phyloP scores from a whole-genome alignment of 1,140 invertebrate species.

The Druon quercuslanigerum region DNA sequence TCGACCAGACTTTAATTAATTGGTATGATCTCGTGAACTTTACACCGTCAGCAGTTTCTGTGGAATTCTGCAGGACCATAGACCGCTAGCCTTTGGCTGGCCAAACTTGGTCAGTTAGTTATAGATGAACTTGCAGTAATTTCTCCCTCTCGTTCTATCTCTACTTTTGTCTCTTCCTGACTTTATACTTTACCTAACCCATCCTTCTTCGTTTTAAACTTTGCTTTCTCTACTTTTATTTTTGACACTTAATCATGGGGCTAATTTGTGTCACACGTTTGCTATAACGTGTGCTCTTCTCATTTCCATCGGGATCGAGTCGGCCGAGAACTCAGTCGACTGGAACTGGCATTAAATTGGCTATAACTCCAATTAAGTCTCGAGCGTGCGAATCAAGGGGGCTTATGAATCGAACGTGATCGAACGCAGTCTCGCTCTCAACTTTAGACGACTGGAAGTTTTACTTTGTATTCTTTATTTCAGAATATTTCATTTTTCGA shows the following conservation, averaged over 20 bases:
- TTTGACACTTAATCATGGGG: conserved; percentile 6
- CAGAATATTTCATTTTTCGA: too few species aligned
- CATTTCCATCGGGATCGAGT: conserved; percentile 26
- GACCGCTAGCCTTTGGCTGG: conserved; percentile 5
- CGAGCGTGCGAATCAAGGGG: conserved; percentile 22
- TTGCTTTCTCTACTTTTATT: neutral
- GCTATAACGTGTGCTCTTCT: conserved; percentile 15
- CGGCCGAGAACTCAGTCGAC: conserved; percentile 25
- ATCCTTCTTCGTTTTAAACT: neutral
- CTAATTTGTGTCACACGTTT: conserved; percentile 6
- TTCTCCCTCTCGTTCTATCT: neutral
- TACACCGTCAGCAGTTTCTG: conserved; percentile 10
- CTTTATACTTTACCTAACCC: neutral
- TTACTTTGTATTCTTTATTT: too few species aligned
- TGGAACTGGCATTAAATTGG: conserved; percentile 31
- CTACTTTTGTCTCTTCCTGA: neutral
- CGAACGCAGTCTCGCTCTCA: conserved; percentile 2
- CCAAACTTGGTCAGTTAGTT: conserved; percentile 24
- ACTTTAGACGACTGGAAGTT: neutral
- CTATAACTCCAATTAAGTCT: conserved; percentile 30
- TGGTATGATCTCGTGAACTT: conserved; percentile 22
- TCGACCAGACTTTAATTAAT: conserved; percentile 24
- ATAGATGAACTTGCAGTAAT: conserved; percentile 2
- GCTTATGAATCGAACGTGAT: conserved; percentile 23
- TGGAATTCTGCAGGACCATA: neutral